These are phyloP conservation scores for Sipha flava DNA, from an alignment of 1,140 invertebrate genomes.

Conservation along the genomic window DNA sequence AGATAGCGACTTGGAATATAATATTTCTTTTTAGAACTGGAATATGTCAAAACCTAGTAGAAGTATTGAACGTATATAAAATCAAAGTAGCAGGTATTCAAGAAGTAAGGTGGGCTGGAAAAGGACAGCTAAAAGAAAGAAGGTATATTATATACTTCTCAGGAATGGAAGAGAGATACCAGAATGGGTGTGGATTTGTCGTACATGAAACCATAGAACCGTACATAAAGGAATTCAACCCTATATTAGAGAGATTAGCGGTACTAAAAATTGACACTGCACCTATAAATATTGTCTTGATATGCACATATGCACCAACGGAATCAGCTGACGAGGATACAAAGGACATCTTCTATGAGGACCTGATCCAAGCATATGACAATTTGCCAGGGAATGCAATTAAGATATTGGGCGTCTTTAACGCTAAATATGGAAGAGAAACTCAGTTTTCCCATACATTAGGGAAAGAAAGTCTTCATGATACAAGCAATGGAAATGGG, in stretches of 20 bases:
- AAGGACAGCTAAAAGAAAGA: background rate
- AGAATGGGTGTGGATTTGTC: background rate
- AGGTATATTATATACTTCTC: background rate
- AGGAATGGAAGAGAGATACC: background rate
- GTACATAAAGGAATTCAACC: background rate
- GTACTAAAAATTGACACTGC: conserved; percentile 10
- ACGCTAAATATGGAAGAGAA: conserved; percentile 34
- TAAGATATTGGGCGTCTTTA: conserved; percentile 33
- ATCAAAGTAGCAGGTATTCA: too few species aligned
- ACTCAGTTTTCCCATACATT: too few species aligned
- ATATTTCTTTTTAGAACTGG: too few species aligned
- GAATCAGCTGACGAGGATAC: conserved; percentile 32
- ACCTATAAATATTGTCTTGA: conserved; percentile 33
- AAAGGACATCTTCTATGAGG: conserved; percentile 34
- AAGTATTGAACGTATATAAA: background rate
- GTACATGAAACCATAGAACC: background rate
- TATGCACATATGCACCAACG: conserved; percentile 27
- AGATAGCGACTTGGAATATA: too few species aligned
- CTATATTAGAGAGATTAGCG: conserved; percentile 29
- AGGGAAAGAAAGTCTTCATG: conserved; percentile 42
- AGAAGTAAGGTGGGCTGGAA: conserved; percentile 10
- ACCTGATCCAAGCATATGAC: background rate
- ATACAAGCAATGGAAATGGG: too few species aligned
- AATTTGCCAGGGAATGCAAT: conserved; percentile 32
- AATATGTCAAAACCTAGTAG: too few species aligned